Base-by-base conservation (phyloP, 2,113 vertebrate species). In the Alligator sinensis region DNA sequence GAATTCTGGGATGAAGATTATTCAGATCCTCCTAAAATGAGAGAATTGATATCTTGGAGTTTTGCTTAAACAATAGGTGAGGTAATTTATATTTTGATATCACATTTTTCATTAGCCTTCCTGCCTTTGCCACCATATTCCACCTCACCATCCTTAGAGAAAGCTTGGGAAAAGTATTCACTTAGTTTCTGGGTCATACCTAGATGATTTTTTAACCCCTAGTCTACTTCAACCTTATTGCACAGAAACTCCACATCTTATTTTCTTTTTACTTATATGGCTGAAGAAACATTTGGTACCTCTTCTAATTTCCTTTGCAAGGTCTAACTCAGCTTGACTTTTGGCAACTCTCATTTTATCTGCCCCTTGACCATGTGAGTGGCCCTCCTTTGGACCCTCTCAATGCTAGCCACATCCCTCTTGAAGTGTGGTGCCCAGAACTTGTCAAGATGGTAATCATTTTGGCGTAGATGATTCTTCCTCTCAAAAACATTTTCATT, bases 271-370 rank as follows among this genome's bases (percentile, higher is more conserved):
- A 57, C 19, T 80, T 84, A 27, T 2, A 70, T 61, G 30, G 38
- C 13, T 18, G 2, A 80, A 18, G 28, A 18, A 1, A 24, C n/a
- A 55, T 59, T 85, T 68, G 11, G 5, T 91, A 54, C 19, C 90
- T 88, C 70, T 66, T 93, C 88, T 87, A 72, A 75, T 92, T 97
- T 96, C 91, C 95, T 93, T 59, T 93, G 24, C 54, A 72, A 86
- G 55, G 6, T 89, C 77, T 96, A 91, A 89, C 19, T 63, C 68
- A 87, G 77, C 82, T 87, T 95, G 68, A 77, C 80, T 97, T 96
- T 38, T 92, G 95, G 84, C 81, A 94, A 91, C 78, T 87, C 6
- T 4, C 90, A 25, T 59, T 88, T 91, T 80, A 76, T 90, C 95
- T 47, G 9, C 47, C 47, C 47, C 47, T 47, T 47, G 47, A 47